phyloP scores from a whole-genome alignment of 2,888 invertebrate species.

The Autographa gamma region DNA sequence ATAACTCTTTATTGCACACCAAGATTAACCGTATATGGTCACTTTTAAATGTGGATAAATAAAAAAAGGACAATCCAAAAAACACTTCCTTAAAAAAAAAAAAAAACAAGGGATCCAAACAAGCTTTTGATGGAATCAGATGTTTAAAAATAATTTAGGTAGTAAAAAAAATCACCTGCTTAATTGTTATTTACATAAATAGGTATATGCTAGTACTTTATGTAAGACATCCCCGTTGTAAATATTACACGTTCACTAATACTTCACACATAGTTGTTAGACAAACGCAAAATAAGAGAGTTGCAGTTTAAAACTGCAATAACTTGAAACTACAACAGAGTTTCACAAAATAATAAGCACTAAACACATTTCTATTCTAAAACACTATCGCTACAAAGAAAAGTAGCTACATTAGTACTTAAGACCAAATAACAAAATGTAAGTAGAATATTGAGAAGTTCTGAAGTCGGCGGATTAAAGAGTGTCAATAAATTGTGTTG shows the following conservation, averaged over 20 bases:
- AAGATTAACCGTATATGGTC: too few relatives aligned
- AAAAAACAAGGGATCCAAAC: too few relatives aligned
- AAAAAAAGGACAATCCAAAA: too few relatives aligned
- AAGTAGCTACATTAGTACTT: slow-evolving; percentile 11
- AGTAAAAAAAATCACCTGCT: too few relatives aligned
- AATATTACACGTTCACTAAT: neutral
- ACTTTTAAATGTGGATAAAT: too few relatives aligned
- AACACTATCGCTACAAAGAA: slow-evolving; percentile 17
- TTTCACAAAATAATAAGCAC: neutral
- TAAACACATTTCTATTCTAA: slow-evolving; percentile 16
- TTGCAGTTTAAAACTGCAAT: neutral
- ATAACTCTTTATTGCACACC: neutral
- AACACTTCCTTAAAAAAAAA: too few relatives aligned
- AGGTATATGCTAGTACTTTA: too few relatives aligned
- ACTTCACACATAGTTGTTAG: neutral
- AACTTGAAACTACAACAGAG: neutral
- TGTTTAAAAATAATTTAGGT: too few relatives aligned
- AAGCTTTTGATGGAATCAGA: too few relatives aligned
- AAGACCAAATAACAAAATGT: slow-evolving; percentile 28
- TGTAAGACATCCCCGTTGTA: neutral
- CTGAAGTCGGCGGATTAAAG: slow-evolving; percentile 26
- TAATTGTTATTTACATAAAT: too few relatives aligned
- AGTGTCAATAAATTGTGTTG: slow-evolving; percentile 55
- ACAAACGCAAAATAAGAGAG: neutral
- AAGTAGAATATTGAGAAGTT: slow-evolving; percentile 42